phyloP scores from a whole-genome alignment of 2,113 vertebrate genomes.

The Actenoides lindsayi region DNA sequence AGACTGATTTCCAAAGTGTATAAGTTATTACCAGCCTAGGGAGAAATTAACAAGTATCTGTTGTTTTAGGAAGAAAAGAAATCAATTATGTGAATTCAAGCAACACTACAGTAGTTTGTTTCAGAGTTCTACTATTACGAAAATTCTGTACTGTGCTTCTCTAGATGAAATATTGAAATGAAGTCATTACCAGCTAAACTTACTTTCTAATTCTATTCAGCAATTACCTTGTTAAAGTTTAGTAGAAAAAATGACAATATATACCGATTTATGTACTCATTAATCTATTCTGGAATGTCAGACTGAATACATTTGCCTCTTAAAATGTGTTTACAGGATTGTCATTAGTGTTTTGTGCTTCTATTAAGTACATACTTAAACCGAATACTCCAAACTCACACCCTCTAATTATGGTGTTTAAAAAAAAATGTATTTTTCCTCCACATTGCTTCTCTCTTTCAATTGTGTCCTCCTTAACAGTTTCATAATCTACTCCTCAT shows the following conservation, averaged over 20 bases:
- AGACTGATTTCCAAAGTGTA: background rate
- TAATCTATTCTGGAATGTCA: slow-evolving; percentile 2
- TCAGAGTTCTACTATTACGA: background rate
- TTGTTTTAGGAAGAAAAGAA: background rate
- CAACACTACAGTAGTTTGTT: background rate
- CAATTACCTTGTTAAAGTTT: slow-evolving; percentile 13
- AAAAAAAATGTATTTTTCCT: background rate
- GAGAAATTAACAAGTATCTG: background rate
- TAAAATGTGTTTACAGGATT: background rate
- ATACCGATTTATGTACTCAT: background rate
- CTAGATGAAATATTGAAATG: background rate
- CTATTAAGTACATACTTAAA: background rate
- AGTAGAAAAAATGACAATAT: slow-evolving; percentile 33
- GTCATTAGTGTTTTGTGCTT: background rate
- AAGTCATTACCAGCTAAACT: background rate
- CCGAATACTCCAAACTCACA: background rate
- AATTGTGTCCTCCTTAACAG: background rate
- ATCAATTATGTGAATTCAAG: background rate
- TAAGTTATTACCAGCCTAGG: background rate
- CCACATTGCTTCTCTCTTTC: background rate
- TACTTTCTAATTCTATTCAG: slow-evolving; percentile 27
- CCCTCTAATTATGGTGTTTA: slow-evolving; percentile 9
- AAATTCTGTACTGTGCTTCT: background rate
- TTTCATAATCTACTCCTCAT: background rate
- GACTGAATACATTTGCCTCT: background rate